A percentile compares a stretch with the other conserved stretches of the same genome.
These are phyloP conservation scores for Triplophysa siluroides DNA, from an alignment of 2,113 vertebrate species.

Conservation along the genomic window DNA sequence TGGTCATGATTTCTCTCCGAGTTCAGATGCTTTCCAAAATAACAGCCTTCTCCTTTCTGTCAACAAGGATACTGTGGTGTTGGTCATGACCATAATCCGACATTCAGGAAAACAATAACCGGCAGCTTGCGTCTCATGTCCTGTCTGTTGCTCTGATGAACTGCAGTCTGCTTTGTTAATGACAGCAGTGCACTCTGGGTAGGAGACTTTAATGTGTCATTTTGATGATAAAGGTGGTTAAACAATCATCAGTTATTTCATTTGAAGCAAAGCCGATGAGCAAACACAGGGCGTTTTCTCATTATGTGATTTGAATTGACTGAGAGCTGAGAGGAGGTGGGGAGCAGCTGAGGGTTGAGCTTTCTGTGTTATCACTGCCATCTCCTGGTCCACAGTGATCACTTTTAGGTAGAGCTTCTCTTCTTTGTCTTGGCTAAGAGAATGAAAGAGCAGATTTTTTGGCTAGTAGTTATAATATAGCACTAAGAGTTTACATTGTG, in stretches of 20 bases:
- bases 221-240: conserved; percentile 58
- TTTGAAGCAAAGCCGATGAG: conserved; percentile 52
- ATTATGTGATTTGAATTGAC: conserved; percentile 52
- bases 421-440: conserved; percentile 37
- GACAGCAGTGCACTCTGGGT: conserved; percentile 28
- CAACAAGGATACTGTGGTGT: neutral
- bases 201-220: conserved; percentile 57
- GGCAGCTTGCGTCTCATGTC: neutral
- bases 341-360: conserved; percentile 22
- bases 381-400: conserved; percentile 56
- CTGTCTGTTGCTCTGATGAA: conserved; percentile 1
- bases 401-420: conserved; percentile 40
- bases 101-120: conserved; percentile 36
- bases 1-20: neutral
- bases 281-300: conserved; percentile 56
- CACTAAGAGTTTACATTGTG: no score
- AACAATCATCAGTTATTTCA: conserved; percentile 58
- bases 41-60: neutral
- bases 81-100: conserved; percentile 31
- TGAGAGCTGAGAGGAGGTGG: conserved; percentile 36
- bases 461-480: no score
- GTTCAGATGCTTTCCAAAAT: neutral
- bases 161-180: conserved; percentile 50
- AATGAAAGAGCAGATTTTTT: neutral
- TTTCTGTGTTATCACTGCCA: conserved; percentile 62